Conservation (phyloP, 2,113 vertebrate genomes). For the Tringa solitaria region DNA sequence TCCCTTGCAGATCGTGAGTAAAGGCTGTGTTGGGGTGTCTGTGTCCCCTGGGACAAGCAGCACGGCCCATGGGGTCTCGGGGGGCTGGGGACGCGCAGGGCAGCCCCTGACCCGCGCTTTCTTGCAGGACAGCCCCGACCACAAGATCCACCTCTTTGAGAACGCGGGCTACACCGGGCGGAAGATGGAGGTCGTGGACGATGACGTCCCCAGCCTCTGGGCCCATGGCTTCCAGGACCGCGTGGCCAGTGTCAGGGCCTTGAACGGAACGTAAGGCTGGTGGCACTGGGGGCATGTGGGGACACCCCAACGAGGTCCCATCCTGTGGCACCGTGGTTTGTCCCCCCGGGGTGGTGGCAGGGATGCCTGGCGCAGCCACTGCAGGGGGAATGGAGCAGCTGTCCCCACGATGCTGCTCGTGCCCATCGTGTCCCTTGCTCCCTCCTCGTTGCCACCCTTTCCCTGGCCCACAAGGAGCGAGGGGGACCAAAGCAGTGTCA, state of each 20-base stretch:
- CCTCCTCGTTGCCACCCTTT: background rate
- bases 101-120: background rate
- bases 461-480: rapidly evolving
- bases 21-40: rapidly evolving
- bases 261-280: slow-evolving; percentile 87
- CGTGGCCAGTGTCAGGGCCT: slow-evolving; percentile 85
- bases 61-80: rapidly evolving
- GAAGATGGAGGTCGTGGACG: slow-evolving; percentile 93
- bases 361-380: too few species aligned
- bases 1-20: slow-evolving; percentile 85
- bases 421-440: background rate
- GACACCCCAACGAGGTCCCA: rapidly evolving
- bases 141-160: slow-evolving; percentile 92
- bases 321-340: rapidly evolving
- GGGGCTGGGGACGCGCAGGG: background rate
- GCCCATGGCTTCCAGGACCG: slow-evolving; percentile 91
- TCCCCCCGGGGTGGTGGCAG: background rate
- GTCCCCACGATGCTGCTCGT: rapidly evolving
- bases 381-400: background rate
- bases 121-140: slow-evolving; percentile 83
- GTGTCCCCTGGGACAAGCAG: background rate
- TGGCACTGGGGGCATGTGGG: rapidly evolving
- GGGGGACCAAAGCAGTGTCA: rapidly evolving
- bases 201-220: slow-evolving; percentile 92
- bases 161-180: slow-evolving; percentile 80